Evolutionary conservation across 2,888 invertebrate species (phyloP).

Genomic region (Drosophila affinis): DNA sequence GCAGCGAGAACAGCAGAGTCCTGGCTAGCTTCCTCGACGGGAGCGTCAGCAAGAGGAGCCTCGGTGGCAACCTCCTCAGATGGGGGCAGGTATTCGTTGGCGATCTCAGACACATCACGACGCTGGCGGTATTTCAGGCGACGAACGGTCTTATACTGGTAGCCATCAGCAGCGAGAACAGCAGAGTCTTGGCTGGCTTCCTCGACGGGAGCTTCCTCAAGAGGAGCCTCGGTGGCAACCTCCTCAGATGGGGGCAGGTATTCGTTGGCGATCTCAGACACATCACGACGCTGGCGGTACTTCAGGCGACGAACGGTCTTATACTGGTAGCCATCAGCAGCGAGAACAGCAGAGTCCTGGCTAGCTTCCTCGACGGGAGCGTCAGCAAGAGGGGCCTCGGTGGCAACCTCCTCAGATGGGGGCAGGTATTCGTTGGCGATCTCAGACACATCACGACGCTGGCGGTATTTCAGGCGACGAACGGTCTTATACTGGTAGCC

Average conservation of each 20-base stretch:
- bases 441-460: too few relatives aligned
- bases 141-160: slow-evolving; percentile 75
- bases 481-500: too few relatives aligned
- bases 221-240: slow-evolving; percentile 9
- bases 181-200: slow-evolving; percentile 46
- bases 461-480: too few relatives aligned
- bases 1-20: slow-evolving; percentile 57
- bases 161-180: slow-evolving; percentile 58
- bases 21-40: slow-evolving; percentile 49
- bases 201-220: slow-evolving; percentile 20
- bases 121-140: slow-evolving; percentile 71
- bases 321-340: slow-evolving; percentile 63
- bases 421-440: too few relatives aligned
- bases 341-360: too few relatives aligned
- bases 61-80: slow-evolving; percentile 52
- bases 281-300: slow-evolving; percentile 67
- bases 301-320: slow-evolving; percentile 65
- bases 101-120: slow-evolving; percentile 62
- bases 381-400: too few relatives aligned
- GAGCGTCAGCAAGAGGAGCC: slow-evolving; percentile 12
- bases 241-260: slow-evolving; percentile 52
- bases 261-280: slow-evolving; percentile 52
- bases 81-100: slow-evolving; percentile 56
- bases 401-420: too few relatives aligned
- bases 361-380: too few relatives aligned